A percentile compares a stretch with the other conserved stretches of the same genome.
These are phyloP conservation scores for Fragum fragum DNA, from an alignment of 2,888 invertebrate genomes.

Conservation along the genomic window DNA sequence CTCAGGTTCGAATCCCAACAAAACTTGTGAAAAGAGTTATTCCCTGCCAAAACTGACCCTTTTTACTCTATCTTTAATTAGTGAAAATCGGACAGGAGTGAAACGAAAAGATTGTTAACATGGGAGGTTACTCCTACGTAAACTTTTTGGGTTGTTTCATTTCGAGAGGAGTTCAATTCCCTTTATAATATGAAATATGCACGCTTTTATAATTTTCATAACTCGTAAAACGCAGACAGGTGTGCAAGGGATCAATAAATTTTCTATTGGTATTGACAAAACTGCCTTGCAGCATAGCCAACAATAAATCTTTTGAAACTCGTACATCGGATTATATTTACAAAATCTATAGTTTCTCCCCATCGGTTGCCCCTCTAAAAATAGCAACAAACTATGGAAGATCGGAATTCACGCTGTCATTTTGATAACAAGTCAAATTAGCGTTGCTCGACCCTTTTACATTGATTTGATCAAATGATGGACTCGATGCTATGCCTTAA, in stretches of 20 bases:
- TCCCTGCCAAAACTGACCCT: no score
- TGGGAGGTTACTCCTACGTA: background rate
- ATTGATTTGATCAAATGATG: background rate
- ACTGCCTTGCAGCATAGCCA: background rate
- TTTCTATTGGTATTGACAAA: background rate
- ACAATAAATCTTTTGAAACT: background rate
- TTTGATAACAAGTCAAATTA: conserved; percentile 2
- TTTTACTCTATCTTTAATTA: no score
- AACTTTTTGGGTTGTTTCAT: background rate
- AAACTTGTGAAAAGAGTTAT: no score
- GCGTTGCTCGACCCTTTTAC: background rate
- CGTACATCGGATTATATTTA: background rate
- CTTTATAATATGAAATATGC: background rate
- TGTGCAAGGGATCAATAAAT: background rate
- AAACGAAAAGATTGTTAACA: no score
- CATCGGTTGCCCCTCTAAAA: background rate
- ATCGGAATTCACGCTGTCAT: background rate
- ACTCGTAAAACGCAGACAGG: background rate
- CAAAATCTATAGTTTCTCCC: background rate
- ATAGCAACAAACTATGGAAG: background rate
- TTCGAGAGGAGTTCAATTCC: background rate
- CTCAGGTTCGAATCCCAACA: no score
- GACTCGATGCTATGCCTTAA: background rate
- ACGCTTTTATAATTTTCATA: background rate
- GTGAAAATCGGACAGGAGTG: no score